These are phyloP conservation scores for Drosophila busckii DNA, from an alignment of 1,140 invertebrate species.

Conservation along the genomic window DNA sequence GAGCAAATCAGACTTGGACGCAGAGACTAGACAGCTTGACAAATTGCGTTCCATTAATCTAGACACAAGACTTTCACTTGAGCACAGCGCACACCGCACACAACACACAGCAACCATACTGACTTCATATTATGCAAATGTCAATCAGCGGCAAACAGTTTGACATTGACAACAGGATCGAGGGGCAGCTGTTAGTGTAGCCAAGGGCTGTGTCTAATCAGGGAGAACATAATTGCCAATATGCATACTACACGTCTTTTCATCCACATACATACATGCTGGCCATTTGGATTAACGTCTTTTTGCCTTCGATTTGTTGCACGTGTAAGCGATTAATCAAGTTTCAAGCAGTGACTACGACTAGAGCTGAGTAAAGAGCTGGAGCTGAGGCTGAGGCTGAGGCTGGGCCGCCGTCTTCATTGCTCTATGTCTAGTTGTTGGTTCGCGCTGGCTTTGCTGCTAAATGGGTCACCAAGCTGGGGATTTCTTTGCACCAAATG, in stretches of 20 bases:
- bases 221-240: slow-evolving; percentile 61
- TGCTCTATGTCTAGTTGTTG: slow-evolving; percentile 15
- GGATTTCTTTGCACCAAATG: slow-evolving; percentile 36
- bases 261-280: slow-evolving; percentile 33
- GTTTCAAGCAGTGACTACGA: slow-evolving; percentile 46
- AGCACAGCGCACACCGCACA: slow-evolving; percentile 15
- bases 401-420: slow-evolving; percentile 11
- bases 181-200: slow-evolving; percentile 29
- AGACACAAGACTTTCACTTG: slow-evolving; percentile 66
- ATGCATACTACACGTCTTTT: slow-evolving; percentile 58
- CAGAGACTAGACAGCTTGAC: slow-evolving; percentile 35
- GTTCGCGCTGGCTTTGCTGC: slow-evolving; percentile 17
- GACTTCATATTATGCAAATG: slow-evolving; percentile 58
- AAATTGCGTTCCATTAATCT: slow-evolving; percentile 73
- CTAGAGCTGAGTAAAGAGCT: slow-evolving; percentile 14
- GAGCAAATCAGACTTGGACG: slow-evolving; percentile 31
- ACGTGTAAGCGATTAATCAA: slow-evolving; percentile 74
- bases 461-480: slow-evolving; percentile 73
- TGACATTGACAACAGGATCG: slow-evolving; percentile 53
- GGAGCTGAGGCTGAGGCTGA: slow-evolving; percentile 2
- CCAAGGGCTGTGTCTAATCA: slow-evolving; percentile 29
- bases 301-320: slow-evolving; percentile 53
- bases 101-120: background rate
- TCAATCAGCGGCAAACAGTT: slow-evolving; percentile 51
- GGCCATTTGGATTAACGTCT: slow-evolving; percentile 65